Evolutionary conservation across 2,797 vertebrate species (phyloP).

Genomic region (Coreius guichenoti): DNA sequence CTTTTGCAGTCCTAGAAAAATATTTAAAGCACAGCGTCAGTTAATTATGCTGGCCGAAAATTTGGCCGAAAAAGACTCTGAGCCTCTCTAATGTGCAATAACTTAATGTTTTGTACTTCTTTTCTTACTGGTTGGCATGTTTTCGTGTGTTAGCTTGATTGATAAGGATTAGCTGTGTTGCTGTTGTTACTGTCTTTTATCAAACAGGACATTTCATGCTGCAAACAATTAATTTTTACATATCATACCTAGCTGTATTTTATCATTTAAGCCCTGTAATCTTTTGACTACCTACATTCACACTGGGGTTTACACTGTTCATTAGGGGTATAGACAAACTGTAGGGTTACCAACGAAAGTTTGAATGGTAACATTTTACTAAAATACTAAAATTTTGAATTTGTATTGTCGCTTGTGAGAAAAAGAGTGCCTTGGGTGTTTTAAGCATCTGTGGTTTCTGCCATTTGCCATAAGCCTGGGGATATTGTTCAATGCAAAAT

Average conservation of each 20-base stretch:
- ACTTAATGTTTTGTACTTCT: conserved; percentile 99
- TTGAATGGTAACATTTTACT: conserved; percentile 73
- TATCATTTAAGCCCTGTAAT: conserved; percentile 58
- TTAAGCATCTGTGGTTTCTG: conserved; percentile 87
- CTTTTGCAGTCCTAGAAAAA: conserved; percentile 17
- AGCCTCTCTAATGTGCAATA: conserved; percentile 99
- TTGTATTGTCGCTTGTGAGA: conserved; percentile 84
- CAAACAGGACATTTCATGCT: conserved; percentile 83
- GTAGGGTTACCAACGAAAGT: conserved; percentile 36
- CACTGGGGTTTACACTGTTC: conserved; percentile 69
- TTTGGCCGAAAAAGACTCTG: conserved; percentile 90
- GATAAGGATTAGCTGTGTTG: conserved; percentile 90
- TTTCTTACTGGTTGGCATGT: conserved; percentile 91
- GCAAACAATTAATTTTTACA: conserved; percentile 93
- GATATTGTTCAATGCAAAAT: conserved; percentile 81
- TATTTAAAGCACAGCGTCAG: conserved; percentile 81
- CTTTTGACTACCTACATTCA: conserved; percentile 66
- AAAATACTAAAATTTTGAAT: conserved; percentile 77
- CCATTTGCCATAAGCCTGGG: conserved; percentile 88
- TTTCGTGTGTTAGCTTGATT: conserved; percentile 96
- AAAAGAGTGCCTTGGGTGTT: conserved; percentile 95
- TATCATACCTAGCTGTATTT: conserved; percentile 97
- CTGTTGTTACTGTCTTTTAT: conserved; percentile 87
- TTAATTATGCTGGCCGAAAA: conserved; percentile 86
- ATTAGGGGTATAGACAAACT: conserved; percentile 30